Percentiles rank a stretch among this genome's conserved stretches.
These are phyloP conservation scores for Ectemnius lituratus DNA, from an alignment of 2,888 invertebrate species.

Conservation along the genomic window DNA sequence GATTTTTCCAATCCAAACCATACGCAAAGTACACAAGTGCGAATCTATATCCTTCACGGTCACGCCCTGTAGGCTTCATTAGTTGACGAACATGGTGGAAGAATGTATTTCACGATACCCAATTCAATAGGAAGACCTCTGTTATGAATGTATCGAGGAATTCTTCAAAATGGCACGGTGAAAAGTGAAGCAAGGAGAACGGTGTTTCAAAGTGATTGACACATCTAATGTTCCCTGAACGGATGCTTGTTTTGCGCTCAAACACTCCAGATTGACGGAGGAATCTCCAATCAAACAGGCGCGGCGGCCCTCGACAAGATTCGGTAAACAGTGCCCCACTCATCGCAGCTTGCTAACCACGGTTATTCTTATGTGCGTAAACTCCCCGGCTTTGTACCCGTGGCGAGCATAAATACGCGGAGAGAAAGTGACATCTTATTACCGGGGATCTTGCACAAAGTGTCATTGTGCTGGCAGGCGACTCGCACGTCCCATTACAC, in stretches of 20 bases:
- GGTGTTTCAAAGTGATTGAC: background rate
- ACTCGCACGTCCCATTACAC: background rate
- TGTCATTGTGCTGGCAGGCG: slow-evolving; percentile 1
- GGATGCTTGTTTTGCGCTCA: slow-evolving; percentile 17
- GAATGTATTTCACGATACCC: no score
- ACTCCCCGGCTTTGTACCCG: slow-evolving; percentile 6
- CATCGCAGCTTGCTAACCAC: background rate
- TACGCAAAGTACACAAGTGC: no score
- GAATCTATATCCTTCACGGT: no score
- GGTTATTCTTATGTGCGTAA: slow-evolving; percentile 16
- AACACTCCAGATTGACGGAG: background rate
- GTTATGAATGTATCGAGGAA: no score
- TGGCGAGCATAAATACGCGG: background rate
- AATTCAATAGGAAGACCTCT: no score
- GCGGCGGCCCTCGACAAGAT: slow-evolving; percentile 8
- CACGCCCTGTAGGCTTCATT: no score
- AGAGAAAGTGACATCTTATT: background rate
- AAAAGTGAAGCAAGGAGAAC: no score
- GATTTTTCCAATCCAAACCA: no score
- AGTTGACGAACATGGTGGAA: no score
- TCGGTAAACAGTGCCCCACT: slow-evolving; percentile 8
- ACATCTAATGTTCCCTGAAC: slow-evolving; percentile 2
- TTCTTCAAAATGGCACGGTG: no score
- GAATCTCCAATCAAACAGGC: slow-evolving; percentile 12
- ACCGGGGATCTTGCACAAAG: slow-evolving; percentile 6